A percentile compares a stretch with the other conserved stretches of the same genome.
These are phyloP conservation scores for Brachionus sp. DNA, from an alignment of 1,140 invertebrate genomes.

Conservation along the genomic window DNA sequence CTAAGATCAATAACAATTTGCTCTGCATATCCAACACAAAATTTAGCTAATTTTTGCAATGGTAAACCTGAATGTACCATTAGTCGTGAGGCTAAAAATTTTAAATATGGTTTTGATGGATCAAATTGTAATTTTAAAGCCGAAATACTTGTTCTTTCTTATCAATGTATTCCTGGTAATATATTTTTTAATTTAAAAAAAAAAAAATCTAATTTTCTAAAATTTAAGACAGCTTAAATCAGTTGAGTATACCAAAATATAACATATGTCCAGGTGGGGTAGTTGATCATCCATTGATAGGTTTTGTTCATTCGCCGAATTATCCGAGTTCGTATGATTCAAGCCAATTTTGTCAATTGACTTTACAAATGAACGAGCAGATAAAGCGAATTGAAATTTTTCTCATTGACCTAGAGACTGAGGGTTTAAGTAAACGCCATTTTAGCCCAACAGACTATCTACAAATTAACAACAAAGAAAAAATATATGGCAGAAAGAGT, in stretches of 20 bases:
- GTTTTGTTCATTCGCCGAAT: constrained; percentile 38
- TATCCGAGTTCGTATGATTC: constrained; percentile 17
- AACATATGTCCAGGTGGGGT: constrained; percentile 3
- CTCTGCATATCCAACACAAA: constrained; percentile 21
- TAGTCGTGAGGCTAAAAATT: background rate
- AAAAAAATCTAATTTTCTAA: background rate
- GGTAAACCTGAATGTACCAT: constrained; percentile 18
- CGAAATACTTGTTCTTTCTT: background rate
- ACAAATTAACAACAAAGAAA: constrained; percentile 43
- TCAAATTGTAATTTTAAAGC: constrained; percentile 27
- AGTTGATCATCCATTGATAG: constrained; percentile 6
- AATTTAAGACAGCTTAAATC: background rate
- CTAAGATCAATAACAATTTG: background rate
- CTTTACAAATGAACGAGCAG: background rate
- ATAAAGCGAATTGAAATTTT: constrained; percentile 23
- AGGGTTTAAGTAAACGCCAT: constrained; percentile 13
- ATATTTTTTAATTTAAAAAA: background rate
- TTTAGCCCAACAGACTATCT: constrained; percentile 29
- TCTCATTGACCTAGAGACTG: background rate
- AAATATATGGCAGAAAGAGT: constrained; percentile 14
- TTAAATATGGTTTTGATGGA: constrained; percentile 16
- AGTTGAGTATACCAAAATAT: constrained; percentile 32
- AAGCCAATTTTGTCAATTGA: constrained; percentile 38
- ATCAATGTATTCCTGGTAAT: constrained; percentile 27
- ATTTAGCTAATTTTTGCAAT: constrained; percentile 11